Base-by-base conservation (phyloP, 2,888 invertebrate genomes). In the Xanthorhoe designata region DNA sequence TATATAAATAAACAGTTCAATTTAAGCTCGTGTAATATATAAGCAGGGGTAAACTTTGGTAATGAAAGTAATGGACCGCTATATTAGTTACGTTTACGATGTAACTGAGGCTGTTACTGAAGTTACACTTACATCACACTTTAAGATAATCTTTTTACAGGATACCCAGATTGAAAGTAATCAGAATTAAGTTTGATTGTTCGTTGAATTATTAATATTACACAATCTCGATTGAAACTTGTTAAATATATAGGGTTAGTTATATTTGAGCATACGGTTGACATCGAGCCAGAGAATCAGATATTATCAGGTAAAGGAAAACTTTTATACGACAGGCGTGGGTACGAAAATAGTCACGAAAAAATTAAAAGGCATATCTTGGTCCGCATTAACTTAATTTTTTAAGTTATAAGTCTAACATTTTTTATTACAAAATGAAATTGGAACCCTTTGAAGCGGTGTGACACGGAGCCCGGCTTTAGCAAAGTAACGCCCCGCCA, bases 1-100 rank as follows among this genome's bases (percentile, higher is more conserved):
- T 6, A 53, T 61, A 52, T 79, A 83, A 84, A 82, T 85, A 85
- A 86, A 85, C 84, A 83, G 83, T 82, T 86, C 80, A 82, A 84
- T 85, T 85, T 82, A 80, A 83, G 81, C 77, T 65, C 71, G 68
- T 78, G 72, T 80, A 32, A 32, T 32, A 78, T 77, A 77, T 79
- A 77, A 9, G 13, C 78, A 79, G 75, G 70, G 71, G 61, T 73
- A 74, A 84, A 86, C 81, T 83, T 85, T 58, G 74, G 69, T 77
- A 73, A 79, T 81, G 80, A 80, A 83, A 80, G 78, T 82, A 81
- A 84, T 80, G 78, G 77, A 77, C 70, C 72, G 75, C 71, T 75
- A 80, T 79, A 82, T 81, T 79, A 81, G 80, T 80, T 81, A 74
- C 75, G 71, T 78, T 81, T 78, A 79, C 79, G 79, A 79, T 79